Base-by-base conservation (phyloP, 2,113 vertebrate genomes). In the Gadus chalcogrammus region DNA sequence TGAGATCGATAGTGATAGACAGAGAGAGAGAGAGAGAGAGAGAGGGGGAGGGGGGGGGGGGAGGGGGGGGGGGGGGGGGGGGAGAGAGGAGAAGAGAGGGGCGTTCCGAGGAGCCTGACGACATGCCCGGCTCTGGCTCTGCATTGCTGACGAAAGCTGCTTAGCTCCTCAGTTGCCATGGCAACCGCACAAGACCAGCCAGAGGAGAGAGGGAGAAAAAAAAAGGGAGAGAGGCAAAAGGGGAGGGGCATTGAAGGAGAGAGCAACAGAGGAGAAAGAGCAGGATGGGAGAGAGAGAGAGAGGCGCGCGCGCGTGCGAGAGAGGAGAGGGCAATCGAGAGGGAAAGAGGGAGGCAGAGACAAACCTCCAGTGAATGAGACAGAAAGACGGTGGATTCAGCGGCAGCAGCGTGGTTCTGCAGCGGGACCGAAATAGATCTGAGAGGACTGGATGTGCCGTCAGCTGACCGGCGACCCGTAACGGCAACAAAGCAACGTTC, bases 91-190 rank as follows among this genome's bases (percentile, higher is more conserved):
- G n/a, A n/a, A 80, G 77, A 85, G 58, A 81, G 73, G 79, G 75
- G 79, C 42, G 79, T 84, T 85, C 86, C 90, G 82, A 11, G 81
- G 81, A 78, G 84, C 82, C 78, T 89, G 92, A 87, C 91, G 94
- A 91, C 91, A 87, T 92, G 22, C 75, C 92, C 83, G n/a, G n/a
- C n/a, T n/a, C 91, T 90, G 94, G 95, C 94, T 90, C 91, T 78
- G 88, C 93, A 89, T 81, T 88, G 91, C 92, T 94, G 93, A 94
- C 94, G 93, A 92, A 92, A 94, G 93, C 93, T 74, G 93, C 93
- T 93, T 85, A 93, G 82, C 90, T 87, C 89, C 92, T 87, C 91
- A 88, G 95, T 99, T 95, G 91, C 95, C 91, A 97, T 95, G 95
- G 95, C 84, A 93, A 97, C 92, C 88, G 67, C 89, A 48, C 89